phyloP scores from a whole-genome alignment of 2,113 vertebrate genomes.

The Passer montanus region DNA sequence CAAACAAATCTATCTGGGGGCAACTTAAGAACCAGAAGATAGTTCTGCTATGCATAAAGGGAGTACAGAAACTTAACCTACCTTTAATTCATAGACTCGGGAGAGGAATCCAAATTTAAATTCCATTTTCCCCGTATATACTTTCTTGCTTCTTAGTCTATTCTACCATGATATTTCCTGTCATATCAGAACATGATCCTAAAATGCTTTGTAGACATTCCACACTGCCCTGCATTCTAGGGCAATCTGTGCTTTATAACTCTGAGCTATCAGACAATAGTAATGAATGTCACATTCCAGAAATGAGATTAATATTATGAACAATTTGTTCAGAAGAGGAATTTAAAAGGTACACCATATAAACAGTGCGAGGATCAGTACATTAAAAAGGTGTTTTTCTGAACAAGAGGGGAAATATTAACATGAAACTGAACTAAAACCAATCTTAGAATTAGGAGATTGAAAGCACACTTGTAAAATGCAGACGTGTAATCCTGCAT shows the following conservation, averaged over 20 bases:
- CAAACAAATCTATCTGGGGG: neutral
- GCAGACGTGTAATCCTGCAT: neutral
- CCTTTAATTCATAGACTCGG: neutral
- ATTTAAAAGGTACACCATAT: neutral
- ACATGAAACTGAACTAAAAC: neutral
- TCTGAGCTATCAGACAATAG: neutral
- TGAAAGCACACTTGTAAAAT: neutral
- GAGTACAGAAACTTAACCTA: neutral
- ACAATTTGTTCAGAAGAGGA: neutral
- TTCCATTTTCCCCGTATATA: neutral
- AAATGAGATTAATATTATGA: neutral
- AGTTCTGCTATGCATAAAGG: neutral
- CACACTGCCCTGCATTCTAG: neutral
- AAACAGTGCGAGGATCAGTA: neutral
- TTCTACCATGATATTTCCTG: neutral
- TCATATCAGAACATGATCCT: neutral
- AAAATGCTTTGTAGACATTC: neutral
- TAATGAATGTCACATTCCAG: neutral
- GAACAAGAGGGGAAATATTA: neutral
- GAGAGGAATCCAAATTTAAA: neutral
- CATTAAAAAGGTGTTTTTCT: neutral
- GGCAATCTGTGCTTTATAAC: neutral
- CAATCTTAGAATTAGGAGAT: neutral
- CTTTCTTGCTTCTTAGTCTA: neutral
- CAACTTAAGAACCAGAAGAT: neutral